These are phyloP conservation scores for Dolichotis patagonum DNA, from an alignment of 2,113 vertebrate species.

Conservation along the genomic window DNA sequence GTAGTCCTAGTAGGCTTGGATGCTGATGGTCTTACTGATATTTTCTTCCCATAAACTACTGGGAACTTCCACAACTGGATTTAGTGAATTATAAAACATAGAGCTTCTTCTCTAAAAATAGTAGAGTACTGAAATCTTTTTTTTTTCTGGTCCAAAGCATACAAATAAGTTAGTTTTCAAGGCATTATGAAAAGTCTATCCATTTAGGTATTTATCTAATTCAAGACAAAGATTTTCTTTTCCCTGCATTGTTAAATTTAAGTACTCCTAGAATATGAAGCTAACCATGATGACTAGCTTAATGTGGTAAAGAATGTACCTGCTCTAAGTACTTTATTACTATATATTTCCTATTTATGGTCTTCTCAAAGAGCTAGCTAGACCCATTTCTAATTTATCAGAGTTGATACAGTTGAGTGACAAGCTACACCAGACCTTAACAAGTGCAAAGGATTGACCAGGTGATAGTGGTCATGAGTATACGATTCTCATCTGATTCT, in stretches of 20 bases:
- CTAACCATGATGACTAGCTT: neutral
- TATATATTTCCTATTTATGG: neutral
- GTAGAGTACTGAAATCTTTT: neutral
- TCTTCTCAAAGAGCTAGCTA: neutral
- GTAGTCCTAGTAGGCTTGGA: neutral
- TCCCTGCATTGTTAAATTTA: neutral
- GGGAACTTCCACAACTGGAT: conserved; percentile 4
- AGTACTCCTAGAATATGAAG: neutral
- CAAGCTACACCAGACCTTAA: neutral
- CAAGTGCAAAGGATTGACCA: neutral
- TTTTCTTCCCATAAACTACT: neutral
- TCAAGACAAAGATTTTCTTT: conserved; percentile 43
- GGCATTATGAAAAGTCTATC: conserved; percentile 48
- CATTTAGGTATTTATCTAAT: conserved; percentile 46
- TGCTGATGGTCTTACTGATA: neutral
- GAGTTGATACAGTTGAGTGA: neutral
- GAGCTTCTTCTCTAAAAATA: neutral
- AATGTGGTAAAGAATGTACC: neutral
- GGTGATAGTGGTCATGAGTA: neutral
- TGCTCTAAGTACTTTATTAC: neutral
- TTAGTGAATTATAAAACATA: neutral
- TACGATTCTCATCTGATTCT: neutral
- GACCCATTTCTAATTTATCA: neutral
- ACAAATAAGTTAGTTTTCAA: conserved; percentile 11
- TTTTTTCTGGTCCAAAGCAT: neutral